Percentiles rank a stretch among this genome's conserved stretches.
These are phyloP conservation scores for Synaphobranchus kaupii DNA, from an alignment of 2,797 vertebrate species.

Conservation along the genomic window DNA sequence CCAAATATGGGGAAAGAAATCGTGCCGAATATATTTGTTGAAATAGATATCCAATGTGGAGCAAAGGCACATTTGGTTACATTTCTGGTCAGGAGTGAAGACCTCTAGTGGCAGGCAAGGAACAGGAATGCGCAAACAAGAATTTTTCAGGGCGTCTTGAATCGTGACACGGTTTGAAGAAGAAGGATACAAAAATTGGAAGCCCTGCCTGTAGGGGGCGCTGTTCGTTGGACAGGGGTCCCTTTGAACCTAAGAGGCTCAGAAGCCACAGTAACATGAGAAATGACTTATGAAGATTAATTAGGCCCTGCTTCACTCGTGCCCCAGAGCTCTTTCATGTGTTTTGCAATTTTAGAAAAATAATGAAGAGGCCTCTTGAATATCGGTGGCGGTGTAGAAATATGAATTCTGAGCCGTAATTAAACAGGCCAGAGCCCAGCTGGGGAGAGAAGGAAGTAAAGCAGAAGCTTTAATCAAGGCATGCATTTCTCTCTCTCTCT, in stretches of 20 bases:
- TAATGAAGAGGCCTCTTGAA: slow-evolving; percentile 20
- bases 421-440: slow-evolving; percentile 10
- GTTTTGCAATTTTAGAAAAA: slow-evolving; percentile 19
- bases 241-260: not conserved
- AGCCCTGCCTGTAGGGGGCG: slow-evolving; percentile 4
- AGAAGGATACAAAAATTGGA: not conserved
- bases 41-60: no score
- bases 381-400: not conserved
- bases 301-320: slow-evolving; percentile 8
- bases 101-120: no score
- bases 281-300: slow-evolving; percentile 17
- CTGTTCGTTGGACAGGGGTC: not conserved
- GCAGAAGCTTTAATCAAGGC: slow-evolving; percentile 15
- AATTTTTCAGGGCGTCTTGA: not conserved
- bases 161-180: not conserved
- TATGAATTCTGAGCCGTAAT: slow-evolving; percentile 17
- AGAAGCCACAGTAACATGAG: not conserved
- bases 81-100: no score
- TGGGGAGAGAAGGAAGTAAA: not conserved
- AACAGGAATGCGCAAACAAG: no score
- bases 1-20: no score
- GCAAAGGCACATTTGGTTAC: no score
- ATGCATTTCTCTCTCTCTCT: not conserved
- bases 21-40: no score
- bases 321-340: slow-evolving; percentile 15